Conservation (phyloP, 1,140 invertebrate genomes). For the Drosophila kohkoa region DNA sequence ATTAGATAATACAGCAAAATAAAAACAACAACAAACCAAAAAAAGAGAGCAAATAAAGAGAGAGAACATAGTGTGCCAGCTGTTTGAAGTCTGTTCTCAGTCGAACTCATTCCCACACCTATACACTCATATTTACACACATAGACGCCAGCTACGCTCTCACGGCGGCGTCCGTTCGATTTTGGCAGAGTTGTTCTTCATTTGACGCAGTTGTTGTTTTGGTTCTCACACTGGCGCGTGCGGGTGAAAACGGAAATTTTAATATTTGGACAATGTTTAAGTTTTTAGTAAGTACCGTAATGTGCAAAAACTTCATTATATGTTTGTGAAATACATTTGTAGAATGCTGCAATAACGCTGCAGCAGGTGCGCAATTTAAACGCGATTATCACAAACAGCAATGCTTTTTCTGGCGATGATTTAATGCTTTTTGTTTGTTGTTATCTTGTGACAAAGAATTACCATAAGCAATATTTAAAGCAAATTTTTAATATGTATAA, state of each 20-base stretch:
- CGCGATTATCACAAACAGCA: not conserved
- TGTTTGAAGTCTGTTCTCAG: constrained; percentile 48
- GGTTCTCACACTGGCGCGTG: constrained; percentile 60
- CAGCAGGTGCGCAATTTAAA: not conserved
- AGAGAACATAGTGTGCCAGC: constrained; percentile 58
- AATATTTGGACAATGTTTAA: constrained; percentile 64
- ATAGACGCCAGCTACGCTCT: constrained; percentile 23
- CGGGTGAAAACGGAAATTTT: constrained; percentile 57
- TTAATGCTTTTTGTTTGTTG: constrained; percentile 23
- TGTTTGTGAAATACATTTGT: not conserved
- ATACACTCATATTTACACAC: constrained; percentile 2
- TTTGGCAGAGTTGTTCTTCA: constrained; percentile 34
- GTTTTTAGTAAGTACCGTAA: constrained; percentile 62
- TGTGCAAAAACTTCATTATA: constrained; percentile 7
- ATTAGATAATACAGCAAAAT: constrained; percentile 44
- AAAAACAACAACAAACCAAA: constrained; percentile 25
- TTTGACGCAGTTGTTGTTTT: constrained; percentile 38
- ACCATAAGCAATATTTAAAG: constrained; percentile 30
- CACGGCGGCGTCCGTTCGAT: constrained; percentile 21
- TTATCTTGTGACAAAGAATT: constrained; percentile 26
- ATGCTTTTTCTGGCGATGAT: constrained; percentile 65
- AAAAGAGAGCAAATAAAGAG: not conserved
- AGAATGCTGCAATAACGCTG: not conserved
- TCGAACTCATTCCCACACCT: not conserved
- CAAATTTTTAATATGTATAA: constrained; percentile 13